These are phyloP conservation scores for Tragelaphus strepsiceros DNA, from an alignment of 2,113 vertebrate genomes.

Conservation along the genomic window DNA sequence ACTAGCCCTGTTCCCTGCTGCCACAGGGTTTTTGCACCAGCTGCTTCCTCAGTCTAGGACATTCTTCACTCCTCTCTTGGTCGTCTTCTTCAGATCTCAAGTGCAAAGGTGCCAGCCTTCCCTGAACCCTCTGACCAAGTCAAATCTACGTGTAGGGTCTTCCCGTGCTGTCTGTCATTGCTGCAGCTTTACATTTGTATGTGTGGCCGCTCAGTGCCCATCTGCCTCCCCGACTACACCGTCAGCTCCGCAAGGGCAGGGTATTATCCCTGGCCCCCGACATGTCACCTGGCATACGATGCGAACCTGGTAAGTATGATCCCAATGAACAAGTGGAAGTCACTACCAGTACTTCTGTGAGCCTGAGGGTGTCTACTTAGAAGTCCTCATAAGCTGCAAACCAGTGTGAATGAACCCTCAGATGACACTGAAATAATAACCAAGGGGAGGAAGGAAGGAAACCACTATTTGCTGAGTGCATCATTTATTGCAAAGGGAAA, in stretches of 20 bases:
- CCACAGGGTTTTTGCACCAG: not conserved
- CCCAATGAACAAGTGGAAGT: not conserved
- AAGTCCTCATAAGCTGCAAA: not conserved
- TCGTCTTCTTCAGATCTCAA: not conserved
- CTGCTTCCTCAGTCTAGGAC: not conserved
- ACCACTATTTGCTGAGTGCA: not conserved
- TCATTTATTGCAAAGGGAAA: not conserved
- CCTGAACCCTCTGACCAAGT: not conserved
- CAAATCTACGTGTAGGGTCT: accelerated
- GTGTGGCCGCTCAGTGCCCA: not conserved
- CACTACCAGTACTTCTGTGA: not conserved
- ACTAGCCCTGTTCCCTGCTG: not conserved
- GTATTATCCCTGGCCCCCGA: not conserved
- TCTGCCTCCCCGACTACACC: accelerated
- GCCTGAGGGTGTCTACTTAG: not conserved
- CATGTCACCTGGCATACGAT: not conserved
- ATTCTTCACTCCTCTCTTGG: not conserved
- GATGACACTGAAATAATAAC: not conserved
- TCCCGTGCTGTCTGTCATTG: accelerated
- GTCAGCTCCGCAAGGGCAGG: not conserved
- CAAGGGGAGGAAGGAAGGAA: no score
- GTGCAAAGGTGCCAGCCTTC: not conserved
- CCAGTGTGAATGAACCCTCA: not conserved
- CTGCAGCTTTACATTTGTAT: accelerated
- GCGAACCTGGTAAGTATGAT: not conserved